These are phyloP conservation scores for Hydrophis major DNA, from an alignment of 2,797 vertebrate genomes.

Conservation along the genomic window DNA sequence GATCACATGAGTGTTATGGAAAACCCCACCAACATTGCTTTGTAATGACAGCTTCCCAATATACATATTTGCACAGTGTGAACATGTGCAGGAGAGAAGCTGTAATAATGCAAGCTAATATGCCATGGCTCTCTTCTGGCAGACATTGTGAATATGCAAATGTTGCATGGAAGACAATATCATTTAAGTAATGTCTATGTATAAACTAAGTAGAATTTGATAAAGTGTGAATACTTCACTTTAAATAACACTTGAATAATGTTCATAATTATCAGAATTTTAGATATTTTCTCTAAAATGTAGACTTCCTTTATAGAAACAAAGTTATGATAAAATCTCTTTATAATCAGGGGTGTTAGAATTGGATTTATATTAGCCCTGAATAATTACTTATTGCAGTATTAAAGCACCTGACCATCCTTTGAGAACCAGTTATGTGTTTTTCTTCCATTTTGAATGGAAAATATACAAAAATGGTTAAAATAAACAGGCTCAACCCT, in stretches of 20 bases:
- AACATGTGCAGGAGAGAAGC: neutral
- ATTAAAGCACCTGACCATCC: neutral
- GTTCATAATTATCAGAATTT: neutral
- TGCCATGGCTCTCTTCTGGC: neutral
- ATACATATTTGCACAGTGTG: neutral
- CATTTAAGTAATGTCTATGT: neutral
- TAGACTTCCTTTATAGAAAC: too few relatives aligned
- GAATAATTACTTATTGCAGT: neutral
- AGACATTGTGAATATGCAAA: neutral
- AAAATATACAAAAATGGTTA: neutral
- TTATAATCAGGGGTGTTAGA: too few relatives aligned
- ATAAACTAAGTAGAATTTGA: neutral
- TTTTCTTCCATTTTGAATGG: neutral
- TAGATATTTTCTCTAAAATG: neutral
- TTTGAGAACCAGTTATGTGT: neutral
- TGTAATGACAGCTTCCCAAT: neutral
- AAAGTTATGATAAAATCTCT: too few relatives aligned
- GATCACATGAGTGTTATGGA: neutral
- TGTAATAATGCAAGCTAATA: neutral
- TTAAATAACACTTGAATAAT: neutral
- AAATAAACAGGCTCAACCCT: neutral
- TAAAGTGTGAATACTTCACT: neutral
- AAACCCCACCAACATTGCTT: neutral
- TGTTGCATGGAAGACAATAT: neutral
- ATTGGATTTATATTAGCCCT: neutral